phyloP scores from a whole-genome alignment of 2,113 vertebrate species.

The Atractosteus spatula region DNA sequence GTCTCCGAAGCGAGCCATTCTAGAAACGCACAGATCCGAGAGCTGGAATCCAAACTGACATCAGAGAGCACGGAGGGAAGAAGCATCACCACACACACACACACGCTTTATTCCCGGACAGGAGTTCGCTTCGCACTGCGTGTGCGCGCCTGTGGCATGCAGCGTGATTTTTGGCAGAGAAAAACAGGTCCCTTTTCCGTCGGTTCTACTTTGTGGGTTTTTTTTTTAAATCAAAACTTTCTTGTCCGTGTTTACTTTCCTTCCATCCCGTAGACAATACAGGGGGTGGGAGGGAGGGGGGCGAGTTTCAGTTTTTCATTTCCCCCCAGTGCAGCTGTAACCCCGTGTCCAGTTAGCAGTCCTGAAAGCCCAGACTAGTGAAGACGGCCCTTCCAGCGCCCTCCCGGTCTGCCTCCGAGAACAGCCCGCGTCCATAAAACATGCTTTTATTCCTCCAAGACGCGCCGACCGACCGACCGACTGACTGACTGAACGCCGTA shows the following conservation, averaged over 20 bases:
- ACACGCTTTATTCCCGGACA: constrained; percentile 39
- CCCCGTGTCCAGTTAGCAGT: no score
- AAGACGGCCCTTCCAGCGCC: no score
- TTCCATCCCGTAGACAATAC: no score
- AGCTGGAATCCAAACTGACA: constrained; percentile 70
- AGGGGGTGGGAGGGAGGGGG: constrained; percentile 1
- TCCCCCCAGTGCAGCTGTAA: constrained; percentile 26
- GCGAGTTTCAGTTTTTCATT: constrained; percentile 28
- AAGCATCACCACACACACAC: constrained; percentile 75
- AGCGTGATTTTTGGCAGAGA: constrained; percentile 12
- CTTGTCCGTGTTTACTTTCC: no score
- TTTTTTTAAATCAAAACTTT: no score
- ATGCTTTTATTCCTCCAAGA: no score
- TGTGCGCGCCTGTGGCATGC: constrained; percentile 31
- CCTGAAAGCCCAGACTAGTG: no score
- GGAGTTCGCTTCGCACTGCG: constrained; percentile 36
- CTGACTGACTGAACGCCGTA: no score
- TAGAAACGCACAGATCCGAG: constrained; percentile 59
- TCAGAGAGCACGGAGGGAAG: constrained; percentile 62
- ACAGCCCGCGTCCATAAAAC: no score
- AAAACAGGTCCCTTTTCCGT: constrained; percentile 2
- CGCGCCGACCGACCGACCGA: no score
- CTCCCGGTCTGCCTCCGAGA: no score
- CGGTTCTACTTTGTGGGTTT: constrained; percentile 3
- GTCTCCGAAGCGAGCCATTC: constrained; percentile 94